Base-by-base conservation (phyloP, 2,113 vertebrate species). In the Azemiops feae region DNA sequence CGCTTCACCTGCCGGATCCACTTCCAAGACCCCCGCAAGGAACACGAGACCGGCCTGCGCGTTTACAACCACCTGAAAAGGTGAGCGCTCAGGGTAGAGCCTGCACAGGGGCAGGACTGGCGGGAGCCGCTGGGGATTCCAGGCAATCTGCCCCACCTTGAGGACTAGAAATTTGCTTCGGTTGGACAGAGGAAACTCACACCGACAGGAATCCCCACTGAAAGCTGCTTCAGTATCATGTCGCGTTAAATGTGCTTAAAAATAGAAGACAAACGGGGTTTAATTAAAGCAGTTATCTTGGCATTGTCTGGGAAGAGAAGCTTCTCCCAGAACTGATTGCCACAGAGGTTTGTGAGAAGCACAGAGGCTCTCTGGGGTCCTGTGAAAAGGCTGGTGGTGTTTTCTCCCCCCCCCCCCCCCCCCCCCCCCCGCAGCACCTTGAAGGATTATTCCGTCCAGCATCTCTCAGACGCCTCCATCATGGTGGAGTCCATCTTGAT, bases 401-500 rank as follows among this genome's bases (percentile, higher is more conserved):
- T 34, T 23, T 23, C 2, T 74, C 12, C 0, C 0, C 1, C 47
- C 8, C 0, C 7, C 8, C 1, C 43, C 43, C 4, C 2, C 43
- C 47, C 47, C 8, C 1, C 1, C 47, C 47, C 47, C 47, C 8
- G 47, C 95, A 99, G 99, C 6, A 88, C 98, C 86, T 98, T 99
- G 69, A 99, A 99, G 92, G 99, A 98, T 87, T 99, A 98, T 94
- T 98, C 98, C 0, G 98, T 99, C 95, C 99, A 99, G 97, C 99
- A 99, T 18, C 98, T 99, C 90, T 98, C 99, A 0, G 99, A 99
- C 0, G 98, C 99, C 22, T 99, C 99, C 0, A 99, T 99, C 93
- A 99, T 99, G 0, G 99, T 99, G 50, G 99, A 99, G 92, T 99
- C 99, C 90, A 99, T 99, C 57, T 98, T 99, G 4, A 98, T 99